Base-by-base conservation (phyloP, 2,797 vertebrate species). In the Megaceryle alcyon region DNA sequence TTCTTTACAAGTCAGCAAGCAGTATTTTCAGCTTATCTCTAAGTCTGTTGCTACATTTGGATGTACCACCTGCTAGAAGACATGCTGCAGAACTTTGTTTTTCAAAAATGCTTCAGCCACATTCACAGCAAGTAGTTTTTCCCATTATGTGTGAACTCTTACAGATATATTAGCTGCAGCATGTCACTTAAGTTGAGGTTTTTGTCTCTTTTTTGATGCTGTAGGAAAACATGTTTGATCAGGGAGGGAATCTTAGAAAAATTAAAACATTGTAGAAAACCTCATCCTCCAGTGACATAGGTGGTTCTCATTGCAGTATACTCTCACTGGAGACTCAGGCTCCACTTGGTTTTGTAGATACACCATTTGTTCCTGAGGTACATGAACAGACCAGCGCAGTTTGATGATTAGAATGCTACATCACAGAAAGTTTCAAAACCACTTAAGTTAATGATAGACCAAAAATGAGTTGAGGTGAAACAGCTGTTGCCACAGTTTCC, bases 1-100 rank as follows among this genome's bases (percentile, higher is more conserved):
- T 77, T 73, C 78, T 93, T 90, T 93, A 81, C 71, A 72, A 90
- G 78, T 91, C 82, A 88, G 89, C 49, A 86, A 94, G 68, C 92
- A 82, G 64, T 21, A 51, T 88, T 92, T 82, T 94, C 43, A 70
- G 68, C 72, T 95, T 91, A 77, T 29, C 63, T 96, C 60, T 69
- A 69, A 91, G 61, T 66, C 22, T 91, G 13, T 88, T 96, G 78
- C 72, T 90, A 21, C 9, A 16, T 5, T 84, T 84, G 56, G 80
- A 82, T 31, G 26, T 64, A 43, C 78, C 56, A 73, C 86, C 59
- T 81, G 6, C 57, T 94, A 75, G 22, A 88, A 90, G 68, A 79
- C 61, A 35, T 68, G 14, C 25, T 72, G 12, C 23, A 90, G 44
- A 44, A 41, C 82, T 86, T 28, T 26, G 14, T n/a, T 64, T 10